Conservation (phyloP, 2,888 invertebrate species). For the Polymixis lichenea region DNA sequence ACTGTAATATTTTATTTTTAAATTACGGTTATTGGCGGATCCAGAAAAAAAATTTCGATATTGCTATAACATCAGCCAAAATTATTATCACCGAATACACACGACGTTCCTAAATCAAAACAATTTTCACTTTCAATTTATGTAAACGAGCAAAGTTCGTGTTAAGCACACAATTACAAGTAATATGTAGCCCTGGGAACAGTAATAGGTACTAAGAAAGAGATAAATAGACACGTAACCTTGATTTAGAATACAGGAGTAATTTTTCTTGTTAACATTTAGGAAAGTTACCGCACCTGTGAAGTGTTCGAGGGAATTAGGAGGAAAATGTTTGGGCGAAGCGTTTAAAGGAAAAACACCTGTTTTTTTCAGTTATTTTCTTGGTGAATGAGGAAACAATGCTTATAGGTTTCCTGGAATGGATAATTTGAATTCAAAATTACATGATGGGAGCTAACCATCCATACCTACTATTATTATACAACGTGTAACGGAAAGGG, state of each 20-base stretch:
- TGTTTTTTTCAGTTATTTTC: not conserved
- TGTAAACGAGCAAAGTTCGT: conserved; percentile 62
- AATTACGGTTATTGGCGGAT: not conserved
- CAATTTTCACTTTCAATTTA: conserved; percentile 49
- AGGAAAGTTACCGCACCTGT: conserved; percentile 51
- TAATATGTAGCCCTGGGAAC: conserved; percentile 51
- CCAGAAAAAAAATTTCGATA: not conserved
- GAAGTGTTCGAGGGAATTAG: conserved; percentile 39
- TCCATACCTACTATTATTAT: no score
- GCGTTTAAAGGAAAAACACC: not conserved
- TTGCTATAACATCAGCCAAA: not conserved
- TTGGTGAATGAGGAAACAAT: not conserved
- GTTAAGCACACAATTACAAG: conserved; percentile 54
- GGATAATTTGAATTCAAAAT: not conserved
- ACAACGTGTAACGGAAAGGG: no score
- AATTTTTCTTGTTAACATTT: conserved; percentile 50
- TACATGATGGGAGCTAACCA: no score
- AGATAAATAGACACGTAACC: conserved; percentile 59
- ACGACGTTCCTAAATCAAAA: conserved; percentile 48
- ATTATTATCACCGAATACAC: conserved; percentile 22
- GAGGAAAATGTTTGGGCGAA: conserved; percentile 19
- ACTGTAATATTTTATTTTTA: not conserved
- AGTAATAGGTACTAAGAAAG: conserved; percentile 58
- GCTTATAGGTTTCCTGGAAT: not conserved
- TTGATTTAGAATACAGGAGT: conserved; percentile 59